Percentiles rank a stretch among this genome's conserved stretches.
These are phyloP conservation scores for Peromyscus eremicus DNA, from an alignment of 2,797 vertebrate genomes.

Conservation along the genomic window DNA sequence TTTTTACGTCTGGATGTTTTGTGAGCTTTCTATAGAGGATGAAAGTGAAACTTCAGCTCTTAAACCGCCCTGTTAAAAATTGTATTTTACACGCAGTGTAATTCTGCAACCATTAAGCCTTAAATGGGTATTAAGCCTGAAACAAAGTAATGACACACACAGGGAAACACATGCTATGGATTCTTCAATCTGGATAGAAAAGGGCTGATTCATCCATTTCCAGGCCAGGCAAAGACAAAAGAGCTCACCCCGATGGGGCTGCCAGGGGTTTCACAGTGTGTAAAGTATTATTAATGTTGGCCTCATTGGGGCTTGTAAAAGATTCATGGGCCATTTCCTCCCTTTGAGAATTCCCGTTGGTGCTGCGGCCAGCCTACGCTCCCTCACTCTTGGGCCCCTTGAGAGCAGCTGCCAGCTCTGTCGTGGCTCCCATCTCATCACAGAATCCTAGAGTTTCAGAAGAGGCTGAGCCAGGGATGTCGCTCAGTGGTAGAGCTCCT, in stretches of 20 bases:
- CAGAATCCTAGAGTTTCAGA: not conserved
- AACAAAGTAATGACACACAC: conserved; percentile 58
- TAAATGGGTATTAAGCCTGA: conserved; percentile 64
- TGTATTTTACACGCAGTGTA: conserved; percentile 52
- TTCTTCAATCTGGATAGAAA: conserved; percentile 38
- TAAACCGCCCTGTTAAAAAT: conserved; percentile 65
- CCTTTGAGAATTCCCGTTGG: conserved; percentile 9
- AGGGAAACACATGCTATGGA: not conserved
- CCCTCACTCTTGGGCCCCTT: not conserved
- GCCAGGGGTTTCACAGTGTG: not conserved
- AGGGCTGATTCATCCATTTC: conserved; percentile 77
- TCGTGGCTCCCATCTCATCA: not conserved
- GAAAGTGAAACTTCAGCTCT: conserved; percentile 69
- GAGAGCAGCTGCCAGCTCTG: not conserved
- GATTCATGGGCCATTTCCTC: conserved; percentile 71
- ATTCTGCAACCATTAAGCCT: conserved; percentile 65
- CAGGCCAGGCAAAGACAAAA: conserved; percentile 74
- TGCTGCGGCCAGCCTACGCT: not conserved
- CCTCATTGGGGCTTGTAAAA: conserved; percentile 62
- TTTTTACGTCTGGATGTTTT: conserved; percentile 56
- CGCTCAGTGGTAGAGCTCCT: not conserved
- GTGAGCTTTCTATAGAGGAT: conserved; percentile 62
- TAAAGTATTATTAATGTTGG: conserved; percentile 68
- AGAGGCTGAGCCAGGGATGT: too few relatives aligned
- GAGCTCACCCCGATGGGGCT: not conserved